Base-by-base conservation (phyloP, 2,888 invertebrate species). In the Metellina segmentata region DNA sequence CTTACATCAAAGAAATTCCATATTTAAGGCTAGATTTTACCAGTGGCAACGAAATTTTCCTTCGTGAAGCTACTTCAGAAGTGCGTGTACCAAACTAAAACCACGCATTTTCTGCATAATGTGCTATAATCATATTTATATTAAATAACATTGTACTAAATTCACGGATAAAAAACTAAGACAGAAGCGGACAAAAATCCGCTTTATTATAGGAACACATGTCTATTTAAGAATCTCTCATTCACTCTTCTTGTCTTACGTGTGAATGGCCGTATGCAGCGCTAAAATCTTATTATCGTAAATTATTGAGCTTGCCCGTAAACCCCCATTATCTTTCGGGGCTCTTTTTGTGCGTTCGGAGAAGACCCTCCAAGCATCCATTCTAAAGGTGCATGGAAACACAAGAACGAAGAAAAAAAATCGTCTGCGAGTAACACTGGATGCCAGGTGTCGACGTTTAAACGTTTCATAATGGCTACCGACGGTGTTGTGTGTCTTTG, bases 401-500 rank as follows among this genome's bases (percentile, higher is more conserved):
- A 61, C 9, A 48, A 34, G 70, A 49, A n/a, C 16, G 16, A n/a
- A 19, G 8, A 82, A 71, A 82, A 86, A 77, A 86, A 69, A 53
- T 19, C 49, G 70, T 19, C 20, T 52, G 74, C 72, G 74, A 86
- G 85, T 75, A 79, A 75, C 74, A 74, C 69, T 69, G 81, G 61
- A 81, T 88, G 83, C 91, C 91, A 91, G 91, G 91, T 91, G 91
- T 75, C 91, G 87, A 83, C 83, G 53, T 79, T 82, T 91, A 91
- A 91, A 87, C 91, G 91, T 91, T 91, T 61, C 91, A 87, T 91
- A 91, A 91, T 91, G 91, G 91, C 91, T 91, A 91, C 87, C 87
- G 79, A 52, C 83, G 83, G 91, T 91, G 87, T 91, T 83, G 78
- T 83, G 87, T 88, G 83, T 91, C 91, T 61, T 71, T 52, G 19